Evolutionary conservation across 2,797 vertebrate species (phyloP).

Genomic region (Sphaeramia orbicularis): DNA sequence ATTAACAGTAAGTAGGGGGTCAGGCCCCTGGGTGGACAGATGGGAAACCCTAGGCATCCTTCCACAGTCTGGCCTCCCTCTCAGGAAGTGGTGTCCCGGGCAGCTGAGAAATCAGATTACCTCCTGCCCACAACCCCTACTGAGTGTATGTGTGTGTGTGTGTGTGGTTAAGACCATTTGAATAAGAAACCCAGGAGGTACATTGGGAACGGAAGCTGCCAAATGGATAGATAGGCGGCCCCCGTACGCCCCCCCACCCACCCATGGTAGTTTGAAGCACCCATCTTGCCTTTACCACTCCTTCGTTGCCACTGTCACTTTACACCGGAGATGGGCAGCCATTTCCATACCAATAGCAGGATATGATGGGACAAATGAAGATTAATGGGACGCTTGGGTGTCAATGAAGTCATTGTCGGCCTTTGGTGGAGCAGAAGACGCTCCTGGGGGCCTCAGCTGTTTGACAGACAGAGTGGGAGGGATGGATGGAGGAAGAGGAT

Average conservation of each 20-base stretch:
- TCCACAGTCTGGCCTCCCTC: constrained; percentile 68
- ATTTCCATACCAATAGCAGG: constrained; percentile 89
- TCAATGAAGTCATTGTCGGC: constrained; percentile 82
- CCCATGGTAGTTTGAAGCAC: constrained; percentile 52
- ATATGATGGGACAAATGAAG: constrained; percentile 88
- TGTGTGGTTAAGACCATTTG: constrained; percentile 70
- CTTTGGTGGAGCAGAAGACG: constrained; percentile 76
- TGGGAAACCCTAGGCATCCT: constrained; percentile 71
- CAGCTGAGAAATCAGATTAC: constrained; percentile 83
- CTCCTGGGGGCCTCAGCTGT: constrained; percentile 70
- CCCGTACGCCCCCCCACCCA: constrained; percentile 47
- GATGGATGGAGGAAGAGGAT: constrained; percentile 26
- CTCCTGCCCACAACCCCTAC: constrained; percentile 70
- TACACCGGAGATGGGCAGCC: constrained; percentile 64
- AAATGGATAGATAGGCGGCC: constrained; percentile 76
- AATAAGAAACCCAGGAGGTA: constrained; percentile 78
- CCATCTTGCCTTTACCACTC: constrained; percentile 6
- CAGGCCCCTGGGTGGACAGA: constrained; percentile 62
- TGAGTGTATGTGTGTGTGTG: constrained; percentile 34
- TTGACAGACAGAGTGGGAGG: constrained; percentile 61
- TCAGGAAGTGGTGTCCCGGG: constrained; percentile 81
- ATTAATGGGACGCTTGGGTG: constrained; percentile 84
- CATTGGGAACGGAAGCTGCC: constrained; percentile 73
- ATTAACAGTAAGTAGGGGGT: constrained; percentile 48
- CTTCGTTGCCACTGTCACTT: constrained; percentile 39